Conservation (phyloP, 2,113 vertebrate genomes). For the Crocuta crocuta region DNA sequence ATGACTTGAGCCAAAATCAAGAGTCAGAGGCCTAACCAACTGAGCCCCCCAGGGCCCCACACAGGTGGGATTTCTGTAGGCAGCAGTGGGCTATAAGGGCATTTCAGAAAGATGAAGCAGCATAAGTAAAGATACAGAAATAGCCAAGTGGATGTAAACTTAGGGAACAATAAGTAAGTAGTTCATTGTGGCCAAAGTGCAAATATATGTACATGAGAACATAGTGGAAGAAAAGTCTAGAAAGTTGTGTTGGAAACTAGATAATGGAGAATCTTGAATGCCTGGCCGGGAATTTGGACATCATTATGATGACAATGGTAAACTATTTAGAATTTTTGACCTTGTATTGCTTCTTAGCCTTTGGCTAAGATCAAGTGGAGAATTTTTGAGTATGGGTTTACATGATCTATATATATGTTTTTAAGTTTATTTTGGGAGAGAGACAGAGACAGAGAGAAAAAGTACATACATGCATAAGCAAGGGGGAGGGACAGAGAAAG, state of each 20-base stretch:
- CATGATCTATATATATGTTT: neutral
- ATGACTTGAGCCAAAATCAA: too few relatives aligned
- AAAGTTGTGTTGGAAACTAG: neutral
- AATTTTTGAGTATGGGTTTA: neutral
- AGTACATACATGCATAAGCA: too few relatives aligned
- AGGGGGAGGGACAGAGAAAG: too few relatives aligned
- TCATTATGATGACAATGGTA: neutral
- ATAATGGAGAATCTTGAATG: neutral
- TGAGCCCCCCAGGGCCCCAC: too few relatives aligned
- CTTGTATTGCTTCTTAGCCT: too few relatives aligned
- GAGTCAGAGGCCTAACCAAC: too few relatives aligned
- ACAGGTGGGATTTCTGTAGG: neutral
- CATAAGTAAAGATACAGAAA: neutral
- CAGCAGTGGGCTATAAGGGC: neutral
- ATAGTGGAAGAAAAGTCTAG: neutral
- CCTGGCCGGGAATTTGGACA: neutral
- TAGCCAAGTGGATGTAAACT: neutral
- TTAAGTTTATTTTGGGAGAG: too few relatives aligned
- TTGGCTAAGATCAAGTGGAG: neutral
- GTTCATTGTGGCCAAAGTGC: neutral
- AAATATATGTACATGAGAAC: neutral
- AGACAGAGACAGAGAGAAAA: too few relatives aligned
- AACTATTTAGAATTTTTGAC: neutral
- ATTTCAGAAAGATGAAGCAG: conserved; percentile 4
- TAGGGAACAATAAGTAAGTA: neutral